A percentile compares a stretch with the other conserved stretches of the same genome.
Evolutionary conservation across 2,888 invertebrate genomes (phyloP).

Genomic region (Synergus umbraculus): DNA sequence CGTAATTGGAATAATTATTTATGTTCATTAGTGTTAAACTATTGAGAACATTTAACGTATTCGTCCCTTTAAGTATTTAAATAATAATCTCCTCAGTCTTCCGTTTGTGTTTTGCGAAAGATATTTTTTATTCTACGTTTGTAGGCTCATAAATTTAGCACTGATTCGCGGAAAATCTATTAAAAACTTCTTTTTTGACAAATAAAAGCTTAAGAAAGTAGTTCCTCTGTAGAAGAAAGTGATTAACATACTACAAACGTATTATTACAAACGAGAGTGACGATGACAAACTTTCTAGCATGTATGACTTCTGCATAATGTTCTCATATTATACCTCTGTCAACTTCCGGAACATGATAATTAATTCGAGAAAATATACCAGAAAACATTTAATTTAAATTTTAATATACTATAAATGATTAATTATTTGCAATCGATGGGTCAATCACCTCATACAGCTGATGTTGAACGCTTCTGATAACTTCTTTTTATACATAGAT

Average conservation of each 20-base stretch:
- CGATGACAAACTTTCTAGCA: constrained; percentile 8
- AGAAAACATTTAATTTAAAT: too few relatives aligned
- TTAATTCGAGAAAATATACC: too few relatives aligned
- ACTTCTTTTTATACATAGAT: not conserved
- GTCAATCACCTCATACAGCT: not conserved
- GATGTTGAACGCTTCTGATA: too few relatives aligned
- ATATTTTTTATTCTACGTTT: not conserved
- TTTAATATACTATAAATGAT: too few relatives aligned
- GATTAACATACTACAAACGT: constrained; percentile 25
- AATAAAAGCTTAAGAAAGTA: constrained; percentile 6
- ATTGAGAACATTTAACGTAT: not conserved
- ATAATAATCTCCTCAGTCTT: not conserved
- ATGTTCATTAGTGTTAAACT: too few relatives aligned
- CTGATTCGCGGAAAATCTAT: not conserved
- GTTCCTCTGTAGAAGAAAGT: constrained; percentile 5
- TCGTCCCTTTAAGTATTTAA: not conserved
- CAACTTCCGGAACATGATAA: not conserved
- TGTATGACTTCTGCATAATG: not conserved
- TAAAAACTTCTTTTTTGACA: not conserved
- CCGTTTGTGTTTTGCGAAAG: not conserved
- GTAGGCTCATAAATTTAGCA: not conserved
- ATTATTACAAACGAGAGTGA: constrained; percentile 19
- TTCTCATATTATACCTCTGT: not conserved
- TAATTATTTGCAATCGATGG: not conserved
- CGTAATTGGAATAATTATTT: not conserved